Conservation (phyloP, 2,113 vertebrate species). For the Nesogale talazaci region DNA sequence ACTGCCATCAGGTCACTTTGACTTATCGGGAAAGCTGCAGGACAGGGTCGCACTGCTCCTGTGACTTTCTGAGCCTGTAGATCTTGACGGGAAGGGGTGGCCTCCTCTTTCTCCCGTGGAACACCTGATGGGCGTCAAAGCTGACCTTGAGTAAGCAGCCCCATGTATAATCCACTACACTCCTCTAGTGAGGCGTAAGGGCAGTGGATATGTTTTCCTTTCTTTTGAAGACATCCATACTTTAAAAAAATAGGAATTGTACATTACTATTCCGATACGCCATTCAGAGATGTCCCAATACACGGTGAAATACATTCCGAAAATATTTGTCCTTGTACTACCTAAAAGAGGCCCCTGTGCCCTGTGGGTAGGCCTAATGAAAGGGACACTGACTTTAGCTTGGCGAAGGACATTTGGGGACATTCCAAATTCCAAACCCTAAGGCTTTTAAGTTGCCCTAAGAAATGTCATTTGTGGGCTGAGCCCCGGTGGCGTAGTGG, state of each 20-base stretch:
- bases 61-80: too few species aligned
- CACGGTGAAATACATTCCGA: conserved; percentile 1
- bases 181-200: too few species aligned
- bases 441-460: background rate
- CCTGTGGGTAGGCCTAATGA: background rate
- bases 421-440: conserved; percentile 42
- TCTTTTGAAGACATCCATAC: background rate
- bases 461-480: background rate
- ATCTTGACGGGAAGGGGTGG: too few species aligned
- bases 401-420: conserved; percentile 15
- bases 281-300: conserved; percentile 26
- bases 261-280: background rate
- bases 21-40: too few species aligned
- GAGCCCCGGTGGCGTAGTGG: too few species aligned
- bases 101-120: too few species aligned
- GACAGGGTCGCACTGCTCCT: too few species aligned
- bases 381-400: background rate
- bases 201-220: conserved; percentile 1
- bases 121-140: too few species aligned
- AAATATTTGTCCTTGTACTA: background rate
- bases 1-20: too few species aligned
- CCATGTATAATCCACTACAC: too few species aligned
- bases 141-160: too few species aligned
- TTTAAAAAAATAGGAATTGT: conserved; percentile 16
- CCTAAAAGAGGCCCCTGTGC: background rate